These are phyloP conservation scores for Toxonevra muliebris DNA, from an alignment of 2,888 invertebrate genomes.

Conservation along the genomic window DNA sequence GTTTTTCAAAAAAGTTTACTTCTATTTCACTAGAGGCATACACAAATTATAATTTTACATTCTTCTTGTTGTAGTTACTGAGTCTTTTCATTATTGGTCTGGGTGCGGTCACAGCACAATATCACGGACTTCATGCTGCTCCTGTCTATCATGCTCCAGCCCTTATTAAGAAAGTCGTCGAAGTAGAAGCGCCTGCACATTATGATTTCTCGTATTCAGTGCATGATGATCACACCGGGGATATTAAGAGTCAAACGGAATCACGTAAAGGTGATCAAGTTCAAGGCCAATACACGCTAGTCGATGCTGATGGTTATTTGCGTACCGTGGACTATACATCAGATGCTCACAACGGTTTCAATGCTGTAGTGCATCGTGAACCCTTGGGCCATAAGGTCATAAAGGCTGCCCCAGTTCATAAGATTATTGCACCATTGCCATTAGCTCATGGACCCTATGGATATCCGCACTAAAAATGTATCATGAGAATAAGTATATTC, in stretches of 20 bases:
- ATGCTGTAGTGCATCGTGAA: conserved; percentile 68
- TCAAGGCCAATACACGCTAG: conserved; percentile 67
- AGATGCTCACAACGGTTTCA: conserved; percentile 68
- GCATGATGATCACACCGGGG: conserved; percentile 67
- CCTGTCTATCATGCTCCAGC: conserved; percentile 31
- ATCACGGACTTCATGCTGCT: conserved; percentile 45
- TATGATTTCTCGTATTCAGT: conserved; percentile 67
- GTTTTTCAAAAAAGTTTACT: too few species aligned
- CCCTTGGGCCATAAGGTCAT: conserved; percentile 63
- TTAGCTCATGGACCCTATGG: conserved; percentile 25
- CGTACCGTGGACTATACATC: conserved; percentile 69
- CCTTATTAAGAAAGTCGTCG: conserved; percentile 54
- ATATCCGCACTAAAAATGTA: conserved; percentile 30
- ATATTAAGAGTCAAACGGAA: conserved; percentile 67
- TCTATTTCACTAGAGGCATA: background rate
- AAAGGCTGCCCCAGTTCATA: conserved; percentile 61
- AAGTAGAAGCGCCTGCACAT: conserved; percentile 65
- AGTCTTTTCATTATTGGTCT: conserved; percentile 52
- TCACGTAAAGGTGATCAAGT: conserved; percentile 68
- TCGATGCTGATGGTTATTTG: conserved; percentile 68
- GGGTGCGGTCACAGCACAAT: conserved; percentile 55
- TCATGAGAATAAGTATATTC: too few species aligned
- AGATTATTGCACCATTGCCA: conserved; percentile 50
- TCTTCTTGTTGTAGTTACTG: conserved; percentile 46
- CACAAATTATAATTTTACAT: background rate